Percentiles rank a stretch among this genome's conserved stretches.
Evolutionary conservation across 1,140 invertebrate species (phyloP).

Genomic region (Procambarus clarkii): DNA sequence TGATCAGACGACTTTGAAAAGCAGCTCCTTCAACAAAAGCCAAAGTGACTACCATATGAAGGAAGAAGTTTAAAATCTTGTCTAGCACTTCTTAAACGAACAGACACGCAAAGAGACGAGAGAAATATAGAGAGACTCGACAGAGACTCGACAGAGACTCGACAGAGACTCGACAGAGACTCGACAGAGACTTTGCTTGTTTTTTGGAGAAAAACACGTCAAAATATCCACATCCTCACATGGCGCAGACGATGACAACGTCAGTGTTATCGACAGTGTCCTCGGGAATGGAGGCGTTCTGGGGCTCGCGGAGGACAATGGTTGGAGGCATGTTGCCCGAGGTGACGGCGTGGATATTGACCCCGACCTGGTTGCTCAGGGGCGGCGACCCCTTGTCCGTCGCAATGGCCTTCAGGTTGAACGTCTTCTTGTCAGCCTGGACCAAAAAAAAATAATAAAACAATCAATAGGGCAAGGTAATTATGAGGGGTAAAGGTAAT

Average conservation of each 20-base stretch:
- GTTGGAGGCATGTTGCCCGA: constrained; percentile 38
- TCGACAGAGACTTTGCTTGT: no score
- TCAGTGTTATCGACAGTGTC: constrained; percentile 23
- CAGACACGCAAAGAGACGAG: background rate
- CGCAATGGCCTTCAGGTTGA: constrained; percentile 15
- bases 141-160: no score
- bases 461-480: background rate
- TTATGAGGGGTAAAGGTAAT: background rate
- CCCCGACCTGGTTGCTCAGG: background rate
- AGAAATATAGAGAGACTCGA: constrained; percentile 15
- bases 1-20: no score
- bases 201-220: no score
- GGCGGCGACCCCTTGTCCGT: constrained; percentile 27
- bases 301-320: background rate
- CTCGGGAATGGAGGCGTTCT: background rate
- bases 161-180: no score
- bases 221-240: background rate
- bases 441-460: background rate
- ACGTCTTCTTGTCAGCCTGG: constrained; percentile 21
- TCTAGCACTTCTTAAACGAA: no score
- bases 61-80: no score
- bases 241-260: constrained; percentile 31
- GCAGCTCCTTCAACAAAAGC: no score
- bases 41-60: no score
- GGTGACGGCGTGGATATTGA: constrained; percentile 23